phyloP scores from a whole-genome alignment of 2,113 vertebrate genomes.

The Grammomys surdaster region DNA sequence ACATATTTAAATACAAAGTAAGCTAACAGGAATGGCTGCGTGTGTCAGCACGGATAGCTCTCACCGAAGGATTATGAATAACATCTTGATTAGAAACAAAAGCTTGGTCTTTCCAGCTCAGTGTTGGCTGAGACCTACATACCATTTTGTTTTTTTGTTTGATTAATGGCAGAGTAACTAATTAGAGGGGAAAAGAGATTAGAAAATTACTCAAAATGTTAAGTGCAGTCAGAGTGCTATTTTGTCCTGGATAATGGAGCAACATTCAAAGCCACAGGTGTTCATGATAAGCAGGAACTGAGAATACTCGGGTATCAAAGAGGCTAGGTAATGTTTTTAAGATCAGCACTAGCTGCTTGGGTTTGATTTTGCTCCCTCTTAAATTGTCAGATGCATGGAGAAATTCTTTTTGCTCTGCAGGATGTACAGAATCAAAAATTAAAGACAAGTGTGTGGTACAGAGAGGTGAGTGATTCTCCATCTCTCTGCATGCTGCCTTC shows the following conservation, averaged over 20 bases:
- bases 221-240: slow-evolving; percentile 58
- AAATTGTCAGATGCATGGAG: neutral
- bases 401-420: slow-evolving; percentile 81
- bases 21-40: slow-evolving; percentile 48
- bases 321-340: neutral
- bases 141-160: slow-evolving; percentile 76
- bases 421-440: slow-evolving; percentile 93
- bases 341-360: slow-evolving; percentile 20
- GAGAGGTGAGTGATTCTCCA: slow-evolving; percentile 86
- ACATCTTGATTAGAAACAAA: slow-evolving; percentile 69
- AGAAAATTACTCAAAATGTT: slow-evolving; percentile 78
- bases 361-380: slow-evolving; percentile 36
- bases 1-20: slow-evolving; percentile 54
- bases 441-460: slow-evolving; percentile 92
- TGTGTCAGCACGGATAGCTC: slow-evolving; percentile 11
- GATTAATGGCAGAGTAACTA: slow-evolving; percentile 83
- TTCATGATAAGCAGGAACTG: slow-evolving; percentile 39
- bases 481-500: slow-evolving; percentile 15
- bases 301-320: slow-evolving; percentile 15
- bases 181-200: slow-evolving; percentile 76
- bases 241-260: slow-evolving; percentile 75
- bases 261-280: slow-evolving; percentile 37
- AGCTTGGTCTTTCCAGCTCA: slow-evolving; percentile 59
- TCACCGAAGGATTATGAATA: slow-evolving; percentile 73
- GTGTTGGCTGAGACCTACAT: slow-evolving; percentile 50